These are phyloP conservation scores for Plagodis pulveraria DNA, from an alignment of 2,888 invertebrate genomes.

Conservation along the genomic window DNA sequence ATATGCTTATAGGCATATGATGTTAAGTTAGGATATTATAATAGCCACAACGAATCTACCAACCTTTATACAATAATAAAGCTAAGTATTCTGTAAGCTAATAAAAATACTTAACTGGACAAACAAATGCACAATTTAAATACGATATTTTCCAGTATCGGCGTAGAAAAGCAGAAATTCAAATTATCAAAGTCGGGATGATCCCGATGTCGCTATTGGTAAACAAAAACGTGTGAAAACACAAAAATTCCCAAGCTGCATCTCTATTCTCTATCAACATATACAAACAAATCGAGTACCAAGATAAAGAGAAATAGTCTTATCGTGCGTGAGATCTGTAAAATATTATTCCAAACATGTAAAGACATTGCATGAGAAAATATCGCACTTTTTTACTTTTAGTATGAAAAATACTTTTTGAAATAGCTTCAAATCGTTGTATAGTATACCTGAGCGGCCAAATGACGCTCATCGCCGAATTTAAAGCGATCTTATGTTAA, in stretches of 20 bases:
- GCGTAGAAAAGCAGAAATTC: background rate
- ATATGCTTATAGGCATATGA: background rate
- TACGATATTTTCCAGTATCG: too few relatives aligned
- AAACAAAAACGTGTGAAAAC: slow-evolving; percentile 23
- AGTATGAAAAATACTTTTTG: too few relatives aligned
- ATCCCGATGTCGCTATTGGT: slow-evolving; percentile 13
- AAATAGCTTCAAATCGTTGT: too few relatives aligned
- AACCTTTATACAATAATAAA: too few relatives aligned
- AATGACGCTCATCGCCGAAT: too few relatives aligned
- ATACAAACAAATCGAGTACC: slow-evolving; percentile 21
- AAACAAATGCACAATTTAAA: slow-evolving; percentile 10
- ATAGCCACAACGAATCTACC: too few relatives aligned
- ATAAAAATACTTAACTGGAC: slow-evolving; percentile 29
- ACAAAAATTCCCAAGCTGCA: slow-evolving; percentile 24
- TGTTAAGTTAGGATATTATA: too few relatives aligned
- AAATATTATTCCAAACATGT: slow-evolving; percentile 12
- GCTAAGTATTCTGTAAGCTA: slow-evolving; percentile 10
- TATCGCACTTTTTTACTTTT: background rate
- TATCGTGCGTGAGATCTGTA: slow-evolving; percentile 23
- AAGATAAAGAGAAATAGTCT: slow-evolving; percentile 17
- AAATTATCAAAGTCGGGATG: slow-evolving; percentile 3
- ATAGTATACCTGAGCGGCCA: too few relatives aligned
- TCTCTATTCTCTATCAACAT: slow-evolving; percentile 27
- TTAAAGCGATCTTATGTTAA: too few relatives aligned
- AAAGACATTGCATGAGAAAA: slow-evolving; percentile 1